Evolutionary conservation across 2,113 vertebrate species (phyloP), one percentile per base, ranked within the genome.

Genomic region (Echinops telfairi): DNA sequence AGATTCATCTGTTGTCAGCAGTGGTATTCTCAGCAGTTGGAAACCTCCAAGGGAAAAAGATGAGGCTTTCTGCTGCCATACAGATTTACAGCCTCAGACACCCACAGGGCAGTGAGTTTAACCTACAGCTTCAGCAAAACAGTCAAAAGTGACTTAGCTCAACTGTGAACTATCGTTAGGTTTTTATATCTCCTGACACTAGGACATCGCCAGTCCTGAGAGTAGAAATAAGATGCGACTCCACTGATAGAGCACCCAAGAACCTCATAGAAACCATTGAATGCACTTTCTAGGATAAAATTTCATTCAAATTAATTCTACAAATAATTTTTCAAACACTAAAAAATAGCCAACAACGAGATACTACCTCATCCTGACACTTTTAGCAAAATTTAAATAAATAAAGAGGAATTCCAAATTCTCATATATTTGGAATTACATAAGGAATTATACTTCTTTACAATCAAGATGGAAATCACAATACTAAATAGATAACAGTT

Each of bases 251-350:
- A 57, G 6, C 0, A 10, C 6, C 22, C 86, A 81, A 23, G 76
- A 20, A 75, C 3, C 23, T 76, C 33, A 80, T 15, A 91, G 62
- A 88, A 83, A 89, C 29, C 36, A 92, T 58, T 31, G n/a, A 33
- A 89, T 47, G 31, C 4, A 31, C 20, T 68, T 75, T 62, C 8
- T 40, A 68, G 47, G 19, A n/a, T 68, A 85, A 86, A 36, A 43
- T 57, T 85, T 40, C 7, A 31, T 12, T 86, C 9, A 47, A 22
- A 36, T 85, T 89, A 33, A 22, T 82, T n/a, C 40, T 47, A 38
- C 43, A 89, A 79, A 76, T 47, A 7, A 85, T 68, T 80, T 85
- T 43, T 89, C 25, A 86, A 92, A 60, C 47, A 89, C 57, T 66
- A 58, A 77, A 80, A 80, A 81, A 92, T 7, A 47, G n/a, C 22